These are phyloP conservation scores for Dicyrtomina minuta DNA, from an alignment of 2,888 invertebrate genomes.

Conservation along the genomic window DNA sequence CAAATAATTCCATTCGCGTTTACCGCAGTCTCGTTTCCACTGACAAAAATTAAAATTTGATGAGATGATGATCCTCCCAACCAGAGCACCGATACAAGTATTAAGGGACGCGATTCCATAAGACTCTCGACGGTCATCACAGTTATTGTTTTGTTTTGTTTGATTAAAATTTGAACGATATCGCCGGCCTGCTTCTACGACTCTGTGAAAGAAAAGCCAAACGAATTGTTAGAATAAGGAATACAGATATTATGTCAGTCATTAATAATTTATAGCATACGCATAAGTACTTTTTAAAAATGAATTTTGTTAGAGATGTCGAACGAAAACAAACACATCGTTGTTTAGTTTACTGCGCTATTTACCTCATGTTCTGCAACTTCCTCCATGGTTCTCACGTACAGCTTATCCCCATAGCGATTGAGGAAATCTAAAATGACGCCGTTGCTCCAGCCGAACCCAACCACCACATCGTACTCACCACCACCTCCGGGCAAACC, in stretches of 20 bases:
- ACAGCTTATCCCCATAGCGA: constrained; percentile 62
- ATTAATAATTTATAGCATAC: too few species aligned
- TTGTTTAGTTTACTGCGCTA: too few species aligned
- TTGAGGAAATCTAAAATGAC: constrained; percentile 79
- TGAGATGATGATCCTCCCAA: not conserved
- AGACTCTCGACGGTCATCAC: not conserved
- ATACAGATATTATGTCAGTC: too few species aligned
- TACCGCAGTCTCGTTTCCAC: too few species aligned
- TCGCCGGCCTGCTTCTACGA: not conserved
- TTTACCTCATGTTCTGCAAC: too few species aligned
- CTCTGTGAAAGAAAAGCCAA: not conserved
- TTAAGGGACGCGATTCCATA: not conserved
- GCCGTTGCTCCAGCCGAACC: constrained; percentile 95
- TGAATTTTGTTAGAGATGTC: too few species aligned
- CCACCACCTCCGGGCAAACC: constrained; percentile 80
- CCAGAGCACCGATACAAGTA: not conserved
- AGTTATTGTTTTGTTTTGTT: too few species aligned
- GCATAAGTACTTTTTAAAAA: too few species aligned
- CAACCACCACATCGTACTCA: constrained; percentile 84
- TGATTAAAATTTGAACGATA: not conserved
- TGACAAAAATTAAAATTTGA: too few species aligned
- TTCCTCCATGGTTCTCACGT: not conserved
- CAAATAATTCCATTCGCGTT: too few species aligned
- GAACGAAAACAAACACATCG: too few species aligned
- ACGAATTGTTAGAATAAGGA: constrained; percentile 5